Conservation (phyloP, 2,797 vertebrate genomes). For the Sarcophilus harrisii region DNA sequence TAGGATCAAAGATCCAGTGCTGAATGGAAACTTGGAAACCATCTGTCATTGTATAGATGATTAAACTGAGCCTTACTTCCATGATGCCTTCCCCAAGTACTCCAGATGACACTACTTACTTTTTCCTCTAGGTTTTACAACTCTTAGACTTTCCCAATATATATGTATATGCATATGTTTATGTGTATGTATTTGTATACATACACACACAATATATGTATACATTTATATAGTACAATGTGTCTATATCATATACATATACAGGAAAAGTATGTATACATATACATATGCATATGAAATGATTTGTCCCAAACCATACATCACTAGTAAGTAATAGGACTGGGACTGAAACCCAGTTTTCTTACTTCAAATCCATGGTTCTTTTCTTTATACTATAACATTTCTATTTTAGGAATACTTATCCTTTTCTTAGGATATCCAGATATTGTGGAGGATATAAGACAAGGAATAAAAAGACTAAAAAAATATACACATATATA, state of each 20-base stretch:
- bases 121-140: no score
- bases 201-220: not conserved
- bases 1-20: no score
- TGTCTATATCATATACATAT: no score
- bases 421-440: not conserved
- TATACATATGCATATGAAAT: not conserved
- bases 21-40: no score
- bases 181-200: not conserved
- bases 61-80: no score
- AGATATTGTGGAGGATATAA: not conserved
- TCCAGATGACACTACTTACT: no score
- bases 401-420: not conserved
- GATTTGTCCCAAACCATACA: not conserved
- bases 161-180: not conserved
- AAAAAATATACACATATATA: not conserved
- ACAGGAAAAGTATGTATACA: not conserved
- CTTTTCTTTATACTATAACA: not conserved
- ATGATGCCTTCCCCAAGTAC: no score
- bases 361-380: not conserved
- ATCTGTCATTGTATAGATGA: no score
- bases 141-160: no score
- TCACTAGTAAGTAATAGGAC: not conserved
- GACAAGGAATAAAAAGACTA: not conserved
- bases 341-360: not conserved
- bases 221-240: no score